These are phyloP conservation scores for Lampropteryx suffumata DNA, from an alignment of 2,888 invertebrate genomes.

Conservation along the genomic window DNA sequence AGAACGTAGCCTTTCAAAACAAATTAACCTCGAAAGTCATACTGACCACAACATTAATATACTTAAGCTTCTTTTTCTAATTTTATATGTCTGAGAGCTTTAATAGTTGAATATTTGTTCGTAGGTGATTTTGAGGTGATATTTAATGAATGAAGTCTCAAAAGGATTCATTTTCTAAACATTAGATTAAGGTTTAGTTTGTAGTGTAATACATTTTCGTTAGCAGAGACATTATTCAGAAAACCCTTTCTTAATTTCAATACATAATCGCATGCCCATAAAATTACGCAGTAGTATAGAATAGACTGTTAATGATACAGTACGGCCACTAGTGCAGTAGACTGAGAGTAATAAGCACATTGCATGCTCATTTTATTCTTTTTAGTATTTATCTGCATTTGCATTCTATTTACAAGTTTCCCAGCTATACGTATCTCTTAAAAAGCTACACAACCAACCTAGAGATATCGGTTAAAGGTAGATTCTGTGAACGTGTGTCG, in stretches of 20 bases:
- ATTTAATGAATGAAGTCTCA: conserved; percentile 2
- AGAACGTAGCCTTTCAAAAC: background rate
- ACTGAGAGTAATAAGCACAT: no score
- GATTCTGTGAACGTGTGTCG: background rate
- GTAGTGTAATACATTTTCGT: no score
- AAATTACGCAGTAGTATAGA: no score
- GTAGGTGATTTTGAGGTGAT: conserved; percentile 8
- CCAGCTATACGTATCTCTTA: no score
- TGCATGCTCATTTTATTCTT: no score
- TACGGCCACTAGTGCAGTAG: no score
- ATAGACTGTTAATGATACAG: no score
- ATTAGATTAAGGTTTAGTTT: background rate
- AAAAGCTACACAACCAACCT: background rate
- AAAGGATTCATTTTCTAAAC: background rate
- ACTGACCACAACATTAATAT: background rate
- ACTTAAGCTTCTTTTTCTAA: background rate
- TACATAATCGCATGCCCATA: no score
- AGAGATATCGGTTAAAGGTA: conserved; percentile 6
- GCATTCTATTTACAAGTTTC: no score
- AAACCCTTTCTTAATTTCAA: no score
- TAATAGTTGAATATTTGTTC: conserved; percentile 6
- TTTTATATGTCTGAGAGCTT: background rate
- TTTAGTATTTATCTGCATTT: background rate
- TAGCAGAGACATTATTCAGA: no score
- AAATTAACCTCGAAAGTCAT: background rate